phyloP scores from a whole-genome alignment of 2,113 vertebrate species.

The Nesogale talazaci region DNA sequence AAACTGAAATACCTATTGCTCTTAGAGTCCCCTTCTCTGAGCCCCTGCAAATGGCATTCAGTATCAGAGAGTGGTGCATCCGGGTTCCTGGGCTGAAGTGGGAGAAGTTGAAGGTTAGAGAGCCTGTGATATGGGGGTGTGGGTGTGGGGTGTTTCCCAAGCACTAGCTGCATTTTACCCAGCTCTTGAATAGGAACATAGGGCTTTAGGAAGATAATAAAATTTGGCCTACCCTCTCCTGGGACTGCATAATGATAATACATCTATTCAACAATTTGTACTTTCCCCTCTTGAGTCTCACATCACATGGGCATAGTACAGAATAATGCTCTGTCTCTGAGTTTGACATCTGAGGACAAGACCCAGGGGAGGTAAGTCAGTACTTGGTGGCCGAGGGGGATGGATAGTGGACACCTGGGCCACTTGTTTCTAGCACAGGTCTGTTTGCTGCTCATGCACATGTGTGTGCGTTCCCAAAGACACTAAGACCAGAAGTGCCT shows the following conservation, averaged over 20 bases:
- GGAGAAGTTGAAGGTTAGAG: conserved; percentile 19
- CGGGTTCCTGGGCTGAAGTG: background rate
- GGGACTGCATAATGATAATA: background rate
- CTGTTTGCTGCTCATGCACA: background rate
- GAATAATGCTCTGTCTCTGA: background rate
- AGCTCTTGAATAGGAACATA: background rate
- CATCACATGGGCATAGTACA: background rate
- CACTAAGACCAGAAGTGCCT: background rate
- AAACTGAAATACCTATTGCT: conserved; percentile 15
- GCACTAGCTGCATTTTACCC: background rate
- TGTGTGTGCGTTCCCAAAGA: background rate
- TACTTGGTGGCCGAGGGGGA: background rate
- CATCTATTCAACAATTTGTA: background rate
- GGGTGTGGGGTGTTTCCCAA: background rate
- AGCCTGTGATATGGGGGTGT: background rate
- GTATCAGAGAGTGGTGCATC: conserved; percentile 48
- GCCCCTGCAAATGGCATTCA: conserved; percentile 38
- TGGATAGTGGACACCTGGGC: background rate
- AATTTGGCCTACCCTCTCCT: background rate
- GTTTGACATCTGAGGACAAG: conserved; percentile 22
- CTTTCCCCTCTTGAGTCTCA: conserved; percentile 14
- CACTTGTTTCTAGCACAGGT: background rate
- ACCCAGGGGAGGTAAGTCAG: background rate
- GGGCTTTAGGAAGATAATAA: conserved; percentile 3
- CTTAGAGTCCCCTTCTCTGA: conserved; percentile 32